phyloP scores from a whole-genome alignment of 2,888 invertebrate species.

The Drosophila sordidula region DNA sequence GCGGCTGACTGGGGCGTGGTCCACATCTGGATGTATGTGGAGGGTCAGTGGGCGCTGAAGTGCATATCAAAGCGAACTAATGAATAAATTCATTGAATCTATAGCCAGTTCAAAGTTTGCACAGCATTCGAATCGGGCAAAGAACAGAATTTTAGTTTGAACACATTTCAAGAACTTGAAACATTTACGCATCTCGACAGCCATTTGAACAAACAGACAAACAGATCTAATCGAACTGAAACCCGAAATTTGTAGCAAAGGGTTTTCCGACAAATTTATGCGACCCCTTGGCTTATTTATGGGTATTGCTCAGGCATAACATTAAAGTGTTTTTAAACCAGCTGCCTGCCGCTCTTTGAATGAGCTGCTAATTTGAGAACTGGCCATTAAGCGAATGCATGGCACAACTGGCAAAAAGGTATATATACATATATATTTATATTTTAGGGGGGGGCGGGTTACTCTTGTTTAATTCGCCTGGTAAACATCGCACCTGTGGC shows the following conservation, averaged over 20 bases:
- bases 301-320: conserved; percentile 65
- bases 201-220: conserved; percentile 38
- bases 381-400: conserved; percentile 48
- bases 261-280: conserved; percentile 55
- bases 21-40: not conserved
- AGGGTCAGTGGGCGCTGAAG: conserved; percentile 31
- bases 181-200: conserved; percentile 41
- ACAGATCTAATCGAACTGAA: conserved; percentile 32
- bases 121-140: conserved; percentile 58
- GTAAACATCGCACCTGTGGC: conserved; percentile 68
- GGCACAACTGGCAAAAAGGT: not conserved
- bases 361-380: conserved; percentile 76
- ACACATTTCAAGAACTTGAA: conserved; percentile 37
- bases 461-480: conserved; percentile 43
- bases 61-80: conserved; percentile 78
- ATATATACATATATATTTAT: not conserved
- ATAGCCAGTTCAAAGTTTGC: conserved; percentile 63
- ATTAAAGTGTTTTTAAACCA: conserved; percentile 69
- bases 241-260: conserved; percentile 27
- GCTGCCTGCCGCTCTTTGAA: conserved; percentile 52
- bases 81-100: conserved; percentile 78
- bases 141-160: conserved; percentile 16
- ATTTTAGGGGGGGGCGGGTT: not conserved
- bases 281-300: conserved; percentile 73
- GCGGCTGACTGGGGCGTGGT: conserved; percentile 16